Conservation (phyloP, 1,140 invertebrate species). For the Trichoplusia ni region DNA sequence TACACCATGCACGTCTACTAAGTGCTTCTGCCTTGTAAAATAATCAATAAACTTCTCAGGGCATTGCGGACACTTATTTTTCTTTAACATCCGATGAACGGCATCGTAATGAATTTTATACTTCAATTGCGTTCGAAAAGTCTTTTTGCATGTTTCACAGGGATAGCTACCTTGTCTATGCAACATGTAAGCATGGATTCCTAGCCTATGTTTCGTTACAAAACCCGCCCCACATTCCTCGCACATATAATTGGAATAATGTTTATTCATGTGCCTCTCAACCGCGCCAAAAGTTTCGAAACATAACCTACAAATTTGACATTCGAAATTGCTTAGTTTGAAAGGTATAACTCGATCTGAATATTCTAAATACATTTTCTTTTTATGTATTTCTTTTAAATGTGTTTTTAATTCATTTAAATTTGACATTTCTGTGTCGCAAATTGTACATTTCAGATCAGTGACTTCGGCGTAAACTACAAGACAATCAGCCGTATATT, state of each 20-base stretch:
- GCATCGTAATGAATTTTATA: conserved; percentile 53
- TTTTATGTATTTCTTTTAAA: conserved; percentile 43
- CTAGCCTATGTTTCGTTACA: conserved; percentile 51
- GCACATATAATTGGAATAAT: conserved; percentile 62
- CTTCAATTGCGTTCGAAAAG: conserved; percentile 46
- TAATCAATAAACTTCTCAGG: conserved; percentile 54
- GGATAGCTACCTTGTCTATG: conserved; percentile 39
- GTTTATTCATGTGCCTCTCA: conserved; percentile 62
- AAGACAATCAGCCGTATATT: conserved; percentile 40
- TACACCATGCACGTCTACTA: conserved; percentile 56
- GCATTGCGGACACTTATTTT: conserved; percentile 56
- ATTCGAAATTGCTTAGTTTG: conserved; percentile 46
- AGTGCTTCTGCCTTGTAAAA: conserved; percentile 53
- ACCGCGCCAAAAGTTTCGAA: conserved; percentile 55
- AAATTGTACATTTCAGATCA: conserved; percentile 54
- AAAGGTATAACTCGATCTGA: conserved; percentile 54
- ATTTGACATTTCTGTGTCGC: conserved; percentile 34
- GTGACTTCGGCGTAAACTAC: conserved; percentile 51
- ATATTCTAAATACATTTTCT: conserved; percentile 44
- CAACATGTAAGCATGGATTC: conserved; percentile 44
- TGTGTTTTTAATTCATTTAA: conserved; percentile 55
- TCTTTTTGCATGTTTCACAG: conserved; percentile 52
- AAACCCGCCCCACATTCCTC: conserved; percentile 57
- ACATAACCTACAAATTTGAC: conserved; percentile 47
- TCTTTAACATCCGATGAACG: conserved; percentile 46